Base-by-base conservation (phyloP, 2,797 vertebrate genomes). In the Diplodus sargus region DNA sequence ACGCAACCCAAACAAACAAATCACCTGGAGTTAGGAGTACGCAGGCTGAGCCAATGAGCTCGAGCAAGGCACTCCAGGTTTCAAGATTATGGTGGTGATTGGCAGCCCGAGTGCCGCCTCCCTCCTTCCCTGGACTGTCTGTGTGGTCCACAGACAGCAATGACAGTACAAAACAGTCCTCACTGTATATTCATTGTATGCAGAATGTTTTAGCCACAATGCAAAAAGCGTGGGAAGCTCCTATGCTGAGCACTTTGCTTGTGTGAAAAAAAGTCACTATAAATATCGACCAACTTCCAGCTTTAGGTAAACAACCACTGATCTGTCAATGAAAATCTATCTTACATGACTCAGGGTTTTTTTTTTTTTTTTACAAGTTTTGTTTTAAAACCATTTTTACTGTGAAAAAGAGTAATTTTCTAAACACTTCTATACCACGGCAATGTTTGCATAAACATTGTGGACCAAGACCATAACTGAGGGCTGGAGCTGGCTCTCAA, bases 1-100 rank as follows among this genome's bases (percentile, higher is more conserved):
- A 64, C 14, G 1, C 4, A n/a, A 47, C 39, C 23, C 59, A 81
- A 86, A 84, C 70, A 90, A 88, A 89, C 76, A 76, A 76, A 79
- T 73, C 69, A 85, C 70, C 76, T 70, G 58, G n/a, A 81, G 74
- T 79, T 73, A 68, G 52, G 64, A 67, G 58, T 23, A 47, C 57
- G 54, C 43, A 61, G 49, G 34, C 5, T 3, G 4, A 47, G 20
- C 59, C 48, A 61, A 22, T 49, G 30, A 56, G 30, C 43, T 72
- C 25, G 43, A 57, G 45, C 58, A 45, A 47, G 25, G 12, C 18
- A 43, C 22, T 25, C 11, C 20, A 18, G 18, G 15, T 42, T 56
- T 3, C n/a, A n/a, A 15, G n/a, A 49, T 11, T 13, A 23, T 25
- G 54, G 30, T 17, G 4, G 9, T 15, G 34, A 34, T 34, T 8